Conservation (phyloP, 1,140 invertebrate genomes). For the Diorhabda sublineata region DNA sequence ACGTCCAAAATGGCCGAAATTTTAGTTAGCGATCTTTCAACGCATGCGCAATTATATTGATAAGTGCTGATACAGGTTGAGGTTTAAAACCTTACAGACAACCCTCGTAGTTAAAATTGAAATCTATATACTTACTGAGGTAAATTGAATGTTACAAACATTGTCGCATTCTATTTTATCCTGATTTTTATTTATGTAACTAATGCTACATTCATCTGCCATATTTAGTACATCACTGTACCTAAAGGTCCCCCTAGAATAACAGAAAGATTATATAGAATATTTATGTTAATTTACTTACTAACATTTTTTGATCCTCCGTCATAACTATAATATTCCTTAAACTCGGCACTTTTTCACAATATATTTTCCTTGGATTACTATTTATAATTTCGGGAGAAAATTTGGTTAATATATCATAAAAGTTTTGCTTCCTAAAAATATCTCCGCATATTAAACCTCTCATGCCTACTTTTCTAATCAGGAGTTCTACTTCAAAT, state of each 20-base stretch:
- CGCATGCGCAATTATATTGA: too few relatives aligned
- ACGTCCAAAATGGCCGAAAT: too few relatives aligned
- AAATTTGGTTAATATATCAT: constrained; percentile 57
- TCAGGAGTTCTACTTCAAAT: constrained; percentile 71
- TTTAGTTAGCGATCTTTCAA: too few relatives aligned
- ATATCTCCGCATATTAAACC: constrained; percentile 64
- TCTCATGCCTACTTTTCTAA: constrained; percentile 74
- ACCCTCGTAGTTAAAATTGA: too few relatives aligned
- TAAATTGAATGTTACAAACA: constrained; percentile 21
- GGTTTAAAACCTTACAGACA: too few relatives aligned
- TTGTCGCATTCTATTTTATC: constrained; percentile 18
- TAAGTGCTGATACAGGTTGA: too few relatives aligned
- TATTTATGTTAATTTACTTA: background rate
- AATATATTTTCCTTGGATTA: constrained; percentile 45
- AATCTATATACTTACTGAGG: constrained; percentile 15
- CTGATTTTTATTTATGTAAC: constrained; percentile 11
- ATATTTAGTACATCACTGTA: constrained; percentile 54
- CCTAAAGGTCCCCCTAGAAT: constrained; percentile 59
- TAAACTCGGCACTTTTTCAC: constrained; percentile 40
- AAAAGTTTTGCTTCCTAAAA: constrained; percentile 70
- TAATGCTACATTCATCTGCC: constrained; percentile 32
- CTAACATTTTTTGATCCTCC: constrained; percentile 31
- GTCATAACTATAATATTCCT: constrained; percentile 32
- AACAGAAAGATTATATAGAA: background rate
- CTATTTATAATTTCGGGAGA: constrained; percentile 50